phyloP scores from a whole-genome alignment of 2,113 vertebrate genomes.

The Apteryx mantelli region DNA sequence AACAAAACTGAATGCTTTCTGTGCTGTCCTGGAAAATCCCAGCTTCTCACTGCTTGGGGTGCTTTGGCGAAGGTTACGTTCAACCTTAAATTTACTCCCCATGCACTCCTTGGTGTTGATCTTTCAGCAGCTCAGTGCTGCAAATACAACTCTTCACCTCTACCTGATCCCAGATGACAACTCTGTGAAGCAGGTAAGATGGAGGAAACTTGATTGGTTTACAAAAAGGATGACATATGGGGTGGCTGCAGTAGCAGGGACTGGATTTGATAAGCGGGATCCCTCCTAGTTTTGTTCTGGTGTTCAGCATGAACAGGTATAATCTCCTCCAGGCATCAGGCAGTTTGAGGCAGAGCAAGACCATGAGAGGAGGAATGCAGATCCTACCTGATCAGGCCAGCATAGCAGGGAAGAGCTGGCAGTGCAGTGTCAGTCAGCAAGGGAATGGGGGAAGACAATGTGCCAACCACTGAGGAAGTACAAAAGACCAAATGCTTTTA shows the following conservation, averaged over 20 bases:
- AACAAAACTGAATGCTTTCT: not conserved
- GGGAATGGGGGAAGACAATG: not conserved
- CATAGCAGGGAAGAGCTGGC: not conserved
- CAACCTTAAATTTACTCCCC: not conserved
- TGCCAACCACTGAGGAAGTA: not conserved
- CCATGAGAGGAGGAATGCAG: not conserved
- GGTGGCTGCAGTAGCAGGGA: not conserved
- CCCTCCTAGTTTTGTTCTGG: not conserved
- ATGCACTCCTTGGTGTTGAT: not conserved
- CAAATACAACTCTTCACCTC: not conserved
- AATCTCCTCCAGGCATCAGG: not conserved
- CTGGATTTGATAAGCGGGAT: not conserved
- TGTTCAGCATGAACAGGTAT: not conserved
- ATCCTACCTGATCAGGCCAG: not conserved
- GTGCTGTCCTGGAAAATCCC: not conserved
- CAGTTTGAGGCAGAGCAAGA: not conserved
- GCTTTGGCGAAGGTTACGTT: not conserved
- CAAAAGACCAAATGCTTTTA: not conserved
- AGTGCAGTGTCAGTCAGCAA: not conserved
- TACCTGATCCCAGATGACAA: not conserved
- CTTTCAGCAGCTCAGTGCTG: not conserved
- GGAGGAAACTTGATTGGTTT: not conserved
- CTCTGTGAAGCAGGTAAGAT: not conserved
- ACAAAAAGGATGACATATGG: not conserved
- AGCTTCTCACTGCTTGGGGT: not conserved